Evolutionary conservation across 2,888 invertebrate genomes (phyloP).

Genomic region (Syrista parreyssii): DNA sequence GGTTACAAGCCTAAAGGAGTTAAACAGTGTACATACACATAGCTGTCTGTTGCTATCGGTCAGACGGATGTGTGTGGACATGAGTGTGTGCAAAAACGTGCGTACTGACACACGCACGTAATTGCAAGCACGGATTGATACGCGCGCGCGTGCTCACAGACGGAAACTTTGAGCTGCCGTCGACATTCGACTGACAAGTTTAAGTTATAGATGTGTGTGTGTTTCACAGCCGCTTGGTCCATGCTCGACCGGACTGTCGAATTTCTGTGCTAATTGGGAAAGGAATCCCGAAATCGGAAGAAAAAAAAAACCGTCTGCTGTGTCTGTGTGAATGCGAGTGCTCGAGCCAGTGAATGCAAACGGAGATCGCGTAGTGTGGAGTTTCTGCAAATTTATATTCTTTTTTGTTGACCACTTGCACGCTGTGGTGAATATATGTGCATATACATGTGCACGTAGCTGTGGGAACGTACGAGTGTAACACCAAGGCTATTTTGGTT

Average conservation of each 20-base stretch:
- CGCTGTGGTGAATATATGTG: no score
- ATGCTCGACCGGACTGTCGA: neutral
- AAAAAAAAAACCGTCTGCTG: neutral
- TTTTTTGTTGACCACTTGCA: no score
- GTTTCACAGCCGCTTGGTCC: neutral
- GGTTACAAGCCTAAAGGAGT: no score
- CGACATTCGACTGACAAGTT: neutral
- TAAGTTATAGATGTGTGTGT: neutral
- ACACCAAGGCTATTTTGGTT: no score
- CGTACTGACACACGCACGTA: neutral
- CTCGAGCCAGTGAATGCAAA: neutral
- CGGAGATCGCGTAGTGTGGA: no score
- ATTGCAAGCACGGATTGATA: neutral
- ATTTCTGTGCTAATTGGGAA: neutral
- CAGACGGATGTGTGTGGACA: no score
- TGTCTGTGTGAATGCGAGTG: neutral
- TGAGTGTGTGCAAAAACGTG: no score
- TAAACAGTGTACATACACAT: no score
- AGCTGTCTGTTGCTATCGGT: no score
- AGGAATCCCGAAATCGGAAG: neutral
- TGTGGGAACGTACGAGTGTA: no score
- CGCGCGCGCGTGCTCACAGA: neutral
- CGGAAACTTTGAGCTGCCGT: neutral
- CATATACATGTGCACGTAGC: no score
- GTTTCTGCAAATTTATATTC: no score